phyloP scores from a whole-genome alignment of 2,888 invertebrate species.

The Nephrotoma flavescens region DNA sequence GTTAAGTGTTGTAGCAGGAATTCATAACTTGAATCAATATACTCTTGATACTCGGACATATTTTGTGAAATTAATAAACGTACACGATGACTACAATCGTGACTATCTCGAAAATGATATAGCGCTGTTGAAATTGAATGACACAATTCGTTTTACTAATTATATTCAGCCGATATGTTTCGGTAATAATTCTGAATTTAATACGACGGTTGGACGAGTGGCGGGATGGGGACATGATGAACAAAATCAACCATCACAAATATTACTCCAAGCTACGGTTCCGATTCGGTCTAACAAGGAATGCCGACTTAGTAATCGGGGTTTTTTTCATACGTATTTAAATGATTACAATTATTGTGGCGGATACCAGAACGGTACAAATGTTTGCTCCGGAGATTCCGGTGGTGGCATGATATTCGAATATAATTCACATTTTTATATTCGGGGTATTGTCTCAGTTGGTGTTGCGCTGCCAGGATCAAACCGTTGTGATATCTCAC shows the following conservation, averaged over 20 bases:
- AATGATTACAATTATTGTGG: conserved; percentile 8
- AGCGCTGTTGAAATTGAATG: neutral
- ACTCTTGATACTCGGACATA: neutral
- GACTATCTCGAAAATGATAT: neutral
- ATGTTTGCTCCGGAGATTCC: conserved; percentile 38
- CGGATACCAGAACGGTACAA: conserved; percentile 20
- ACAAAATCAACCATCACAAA: neutral
- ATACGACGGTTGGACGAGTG: neutral
- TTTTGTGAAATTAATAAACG: neutral
- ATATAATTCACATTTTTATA: neutral
- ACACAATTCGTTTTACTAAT: neutral
- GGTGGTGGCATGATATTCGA: conserved; percentile 34
- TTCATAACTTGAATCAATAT: neutral
- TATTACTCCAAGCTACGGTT: neutral
- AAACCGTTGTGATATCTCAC: too few relatives aligned
- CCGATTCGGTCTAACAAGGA: neutral
- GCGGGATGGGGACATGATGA: neutral
- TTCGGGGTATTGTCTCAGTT: too few relatives aligned
- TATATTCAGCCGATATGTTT: neutral
- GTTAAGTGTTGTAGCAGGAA: neutral
- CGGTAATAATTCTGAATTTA: neutral
- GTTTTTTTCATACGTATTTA: neutral
- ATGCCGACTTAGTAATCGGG: conserved; percentile 7
- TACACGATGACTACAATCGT: neutral
- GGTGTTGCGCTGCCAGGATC: too few relatives aligned